Evolutionary conservation across 2,888 invertebrate species (phyloP).

Genomic region (Dolomedes plantarius): DNA sequence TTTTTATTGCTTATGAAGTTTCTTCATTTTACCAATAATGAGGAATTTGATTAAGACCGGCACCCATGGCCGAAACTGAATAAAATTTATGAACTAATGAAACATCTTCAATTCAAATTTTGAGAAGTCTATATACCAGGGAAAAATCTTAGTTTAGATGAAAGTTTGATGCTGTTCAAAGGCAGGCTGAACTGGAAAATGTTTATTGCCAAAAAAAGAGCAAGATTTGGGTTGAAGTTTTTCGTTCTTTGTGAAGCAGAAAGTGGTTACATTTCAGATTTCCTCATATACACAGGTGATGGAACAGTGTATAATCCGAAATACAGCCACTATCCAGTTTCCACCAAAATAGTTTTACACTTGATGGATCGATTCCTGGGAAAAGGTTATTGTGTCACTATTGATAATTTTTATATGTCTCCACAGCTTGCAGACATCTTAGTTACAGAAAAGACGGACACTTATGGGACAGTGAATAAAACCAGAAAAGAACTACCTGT

Average conservation of each 20-base stretch:
- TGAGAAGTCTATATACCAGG: constrained; percentile 35
- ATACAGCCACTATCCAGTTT: constrained; percentile 17
- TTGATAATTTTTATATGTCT: too few species aligned
- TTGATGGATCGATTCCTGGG: not conserved
- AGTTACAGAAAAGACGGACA: constrained; percentile 49
- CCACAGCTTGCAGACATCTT: constrained; percentile 31
- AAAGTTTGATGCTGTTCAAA: too few species aligned
- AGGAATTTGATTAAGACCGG: too few species aligned
- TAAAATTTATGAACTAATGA: constrained; percentile 63
- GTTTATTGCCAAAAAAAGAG: constrained; percentile 70
- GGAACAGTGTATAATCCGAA: constrained; percentile 28
- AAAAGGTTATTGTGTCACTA: not conserved
- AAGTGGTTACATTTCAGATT: constrained; percentile 44
- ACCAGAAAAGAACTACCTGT: constrained; percentile 35
- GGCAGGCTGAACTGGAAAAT: constrained; percentile 62
- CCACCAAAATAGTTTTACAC: constrained; percentile 25
- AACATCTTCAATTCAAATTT: constrained; percentile 27
- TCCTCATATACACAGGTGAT: constrained; percentile 29
- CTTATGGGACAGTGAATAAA: constrained; percentile 71
- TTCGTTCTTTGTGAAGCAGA: too few species aligned
- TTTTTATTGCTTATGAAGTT: too few species aligned
- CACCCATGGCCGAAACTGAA: constrained; percentile 4
- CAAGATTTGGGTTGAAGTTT: too few species aligned
- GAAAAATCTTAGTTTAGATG: constrained; percentile 65
- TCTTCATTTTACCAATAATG: constrained; percentile 20